These are phyloP conservation scores for Sebastes diaconus DNA, from an alignment of 2,797 vertebrate genomes.

Conservation along the genomic window DNA sequence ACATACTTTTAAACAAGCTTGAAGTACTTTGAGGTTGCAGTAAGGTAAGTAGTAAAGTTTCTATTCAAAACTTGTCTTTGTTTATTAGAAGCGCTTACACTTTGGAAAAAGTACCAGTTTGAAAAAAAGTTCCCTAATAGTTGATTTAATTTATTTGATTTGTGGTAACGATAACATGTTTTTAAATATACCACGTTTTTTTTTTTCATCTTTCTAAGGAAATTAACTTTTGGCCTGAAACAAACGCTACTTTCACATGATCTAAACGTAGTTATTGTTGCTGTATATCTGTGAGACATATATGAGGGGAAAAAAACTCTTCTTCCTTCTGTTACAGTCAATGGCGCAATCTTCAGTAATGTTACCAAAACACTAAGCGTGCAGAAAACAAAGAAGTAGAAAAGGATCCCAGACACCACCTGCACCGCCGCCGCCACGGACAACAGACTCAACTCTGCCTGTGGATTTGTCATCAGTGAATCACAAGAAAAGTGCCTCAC, in stretches of 20 bases:
- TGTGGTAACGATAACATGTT: neutral
- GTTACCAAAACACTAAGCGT: slow-evolving; percentile 88
- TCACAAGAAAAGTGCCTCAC: slow-evolving; percentile 73
- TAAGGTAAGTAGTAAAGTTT: neutral
- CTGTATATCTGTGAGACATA: neutral
- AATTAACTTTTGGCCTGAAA: neutral
- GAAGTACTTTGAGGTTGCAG: neutral
- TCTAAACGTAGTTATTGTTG: neutral
- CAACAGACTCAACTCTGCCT: slow-evolving; percentile 19
- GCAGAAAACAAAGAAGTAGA: neutral
- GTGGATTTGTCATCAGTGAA: slow-evolving; percentile 59
- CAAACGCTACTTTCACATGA: neutral
- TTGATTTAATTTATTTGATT: neutral
- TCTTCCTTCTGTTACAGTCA: slow-evolving; percentile 80
- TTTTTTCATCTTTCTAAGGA: neutral
- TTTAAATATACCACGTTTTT: neutral
- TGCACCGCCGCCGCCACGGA: slow-evolving; percentile 7
- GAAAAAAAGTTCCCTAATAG: neutral
- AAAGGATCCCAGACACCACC: slow-evolving; percentile 25
- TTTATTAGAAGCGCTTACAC: neutral
- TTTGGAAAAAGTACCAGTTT: neutral
- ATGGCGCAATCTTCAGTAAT: slow-evolving; percentile 88
- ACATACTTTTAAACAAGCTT: neutral
- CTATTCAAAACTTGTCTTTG: neutral
- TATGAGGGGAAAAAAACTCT: neutral